Base-by-base conservation (phyloP, 2,113 vertebrate species). In the Erinaceus europaeus region DNA sequence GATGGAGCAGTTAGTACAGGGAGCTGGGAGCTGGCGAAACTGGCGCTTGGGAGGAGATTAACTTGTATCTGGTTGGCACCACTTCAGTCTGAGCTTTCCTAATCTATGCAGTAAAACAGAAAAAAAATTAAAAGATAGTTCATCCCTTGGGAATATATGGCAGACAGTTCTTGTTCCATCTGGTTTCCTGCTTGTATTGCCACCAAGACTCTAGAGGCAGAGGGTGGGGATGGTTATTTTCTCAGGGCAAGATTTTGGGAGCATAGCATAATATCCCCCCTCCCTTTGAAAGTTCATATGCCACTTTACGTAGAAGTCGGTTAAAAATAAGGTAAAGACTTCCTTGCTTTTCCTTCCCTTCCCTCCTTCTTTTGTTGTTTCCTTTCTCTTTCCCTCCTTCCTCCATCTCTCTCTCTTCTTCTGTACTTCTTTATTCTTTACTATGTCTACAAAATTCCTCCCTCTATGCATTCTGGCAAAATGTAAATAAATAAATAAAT, bases 371-470 rank as follows among this genome's bases (percentile, higher is more conserved):
- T 18, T 21, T 15, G 48, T 48, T 2, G 14, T 7, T 4, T 5
- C 27, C 32, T 38, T 5, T 3, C n/a, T 1, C 10, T 6, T 18
- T 6, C 12, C 57, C 13, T 29, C 55, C 21, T 13, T 10, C 0
- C 12, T 9, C 32, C 12, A 12, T 0, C 20, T 2, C 23, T 48
- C 50, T 46, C n/a, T 57, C 40, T 53, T n/a, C 53, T 86, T 80
- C 23, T 61, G 76, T 86, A 68, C 44, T 57, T 85, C 57, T 13
- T 50, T 36, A 29, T n/a, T n/a, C n/a, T n/a, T n/a, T n/a, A n/a
- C 48, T 40, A 18, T 29, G 42, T 50, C 52, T 59, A 18, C 12
- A 11, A 74, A 80, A 68, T 32, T 79, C 13, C 6, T 71, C 25
- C 46, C 9, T 71, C 57, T 72, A 8, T 77, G 48, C 64, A 48